Conservation (phyloP, 2,888 invertebrate species). For the Masnerella sp. region DNA sequence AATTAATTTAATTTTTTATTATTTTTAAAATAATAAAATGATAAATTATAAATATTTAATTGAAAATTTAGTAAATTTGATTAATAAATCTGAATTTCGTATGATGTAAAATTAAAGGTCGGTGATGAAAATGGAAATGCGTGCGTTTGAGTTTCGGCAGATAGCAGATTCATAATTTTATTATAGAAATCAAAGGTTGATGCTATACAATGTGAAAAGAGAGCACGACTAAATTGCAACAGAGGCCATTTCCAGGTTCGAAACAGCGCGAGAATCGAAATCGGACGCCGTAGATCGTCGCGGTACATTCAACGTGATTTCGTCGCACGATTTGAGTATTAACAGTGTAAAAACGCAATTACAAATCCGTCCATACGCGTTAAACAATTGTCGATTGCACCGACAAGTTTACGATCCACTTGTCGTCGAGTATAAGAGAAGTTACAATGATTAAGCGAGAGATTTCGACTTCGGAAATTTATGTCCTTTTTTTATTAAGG, state of each 20-base stretch:
- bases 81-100: no score
- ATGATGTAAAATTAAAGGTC: no score
- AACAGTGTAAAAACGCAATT: constrained; percentile 56
- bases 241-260: constrained; percentile 48
- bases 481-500: neutral
- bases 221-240: constrained; percentile 58
- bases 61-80: no score
- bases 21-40: no score
- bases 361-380: constrained; percentile 49
- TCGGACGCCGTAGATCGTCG: constrained; percentile 25
- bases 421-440: constrained; percentile 44
- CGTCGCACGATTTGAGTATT: constrained; percentile 45
- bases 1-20: no score
- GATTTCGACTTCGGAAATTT: no score
- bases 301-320: constrained; percentile 45
- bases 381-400: constrained; percentile 50
- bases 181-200: constrained; percentile 54
- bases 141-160: constrained; percentile 42
- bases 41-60: no score
- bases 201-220: constrained; percentile 59
- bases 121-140: constrained; percentile 47
- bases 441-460: constrained; percentile 49
- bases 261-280: constrained; percentile 46
- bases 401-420: constrained; percentile 44
- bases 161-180: constrained; percentile 56